Evolutionary conservation across 2,888 invertebrate species (phyloP).

Genomic region (Tethea ocularis): DNA sequence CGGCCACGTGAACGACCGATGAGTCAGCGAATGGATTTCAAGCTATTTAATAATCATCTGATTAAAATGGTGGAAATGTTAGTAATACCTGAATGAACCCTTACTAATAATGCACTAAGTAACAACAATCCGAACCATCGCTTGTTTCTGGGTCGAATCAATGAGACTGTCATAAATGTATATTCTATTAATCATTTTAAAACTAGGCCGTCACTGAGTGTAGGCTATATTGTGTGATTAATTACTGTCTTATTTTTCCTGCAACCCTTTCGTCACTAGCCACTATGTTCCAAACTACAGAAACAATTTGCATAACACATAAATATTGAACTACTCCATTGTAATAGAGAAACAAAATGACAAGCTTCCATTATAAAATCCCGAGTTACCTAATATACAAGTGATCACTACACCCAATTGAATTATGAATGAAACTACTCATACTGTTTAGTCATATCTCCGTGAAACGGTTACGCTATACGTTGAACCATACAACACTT

Average conservation of each 20-base stretch:
- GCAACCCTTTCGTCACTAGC: too few species aligned
- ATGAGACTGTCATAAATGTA: too few species aligned
- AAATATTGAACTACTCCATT: not conserved
- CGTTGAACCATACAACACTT: slow-evolving; percentile 52
- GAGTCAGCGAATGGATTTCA: slow-evolving; percentile 55
- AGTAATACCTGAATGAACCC: slow-evolving; percentile 18
- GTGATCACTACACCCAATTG: slow-evolving; percentile 40
- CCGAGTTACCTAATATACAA: slow-evolving; percentile 9
- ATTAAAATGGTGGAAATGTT: not conserved
- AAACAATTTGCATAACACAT: not conserved
- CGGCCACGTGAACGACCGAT: slow-evolving; percentile 70
- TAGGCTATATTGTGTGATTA: too few species aligned
- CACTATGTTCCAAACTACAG: not conserved
- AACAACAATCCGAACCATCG: too few species aligned
- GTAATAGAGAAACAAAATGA: not conserved
- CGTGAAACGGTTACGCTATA: slow-evolving; percentile 51
- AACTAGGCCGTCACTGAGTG: too few species aligned
- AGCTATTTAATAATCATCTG: slow-evolving; percentile 16
- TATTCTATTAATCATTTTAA: too few species aligned
- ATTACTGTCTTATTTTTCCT: too few species aligned
- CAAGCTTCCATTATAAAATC: slow-evolving; percentile 9
- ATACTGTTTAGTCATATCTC: slow-evolving; percentile 64
- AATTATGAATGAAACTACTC: slow-evolving; percentile 71
- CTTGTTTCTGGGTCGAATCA: too few species aligned
- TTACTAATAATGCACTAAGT: not conserved